Conservation (phyloP, 2,888 invertebrate genomes). For the Onchidella celtica region DNA sequence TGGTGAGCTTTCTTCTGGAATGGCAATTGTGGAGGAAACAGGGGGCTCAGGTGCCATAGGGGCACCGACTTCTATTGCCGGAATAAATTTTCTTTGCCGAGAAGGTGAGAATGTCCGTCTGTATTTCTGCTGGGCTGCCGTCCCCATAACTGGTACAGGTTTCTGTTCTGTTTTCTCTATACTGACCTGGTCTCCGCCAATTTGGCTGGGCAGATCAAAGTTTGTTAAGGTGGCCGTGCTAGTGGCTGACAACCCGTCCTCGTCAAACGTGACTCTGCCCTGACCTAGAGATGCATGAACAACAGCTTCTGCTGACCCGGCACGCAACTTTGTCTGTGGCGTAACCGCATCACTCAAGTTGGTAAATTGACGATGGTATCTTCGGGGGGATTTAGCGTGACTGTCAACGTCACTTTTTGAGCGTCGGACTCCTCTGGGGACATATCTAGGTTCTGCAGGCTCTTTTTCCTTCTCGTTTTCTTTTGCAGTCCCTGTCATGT, state of each 20-base stretch:
- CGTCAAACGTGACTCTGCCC: slow-evolving; percentile 14
- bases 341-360: background rate
- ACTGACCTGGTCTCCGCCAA: background rate
- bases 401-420: slow-evolving; percentile 31
- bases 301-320: background rate
- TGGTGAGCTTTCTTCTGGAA: background rate
- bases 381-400: background rate
- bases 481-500: background rate
- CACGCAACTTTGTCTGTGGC: background rate
- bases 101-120: slow-evolving; percentile 54
- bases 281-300: background rate
- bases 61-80: no score
- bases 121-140: slow-evolving; percentile 53
- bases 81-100: background rate
- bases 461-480: background rate
- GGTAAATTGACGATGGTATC: background rate
- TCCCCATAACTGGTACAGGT: slow-evolving; percentile 54
- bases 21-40: background rate
- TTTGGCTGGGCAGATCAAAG: background rate
- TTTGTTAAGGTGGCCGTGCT: slow-evolving; percentile 26
- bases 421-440: slow-evolving; percentile 31
- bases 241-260: slow-evolving; percentile 12
- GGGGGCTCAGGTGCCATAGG: background rate
- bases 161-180: slow-evolving; percentile 43
- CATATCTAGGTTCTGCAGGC: background rate